A percentile compares a stretch with the other conserved stretches of the same genome.
phyloP scores from a whole-genome alignment of 2,888 invertebrate species.

The Eupithecia exiguata region DNA sequence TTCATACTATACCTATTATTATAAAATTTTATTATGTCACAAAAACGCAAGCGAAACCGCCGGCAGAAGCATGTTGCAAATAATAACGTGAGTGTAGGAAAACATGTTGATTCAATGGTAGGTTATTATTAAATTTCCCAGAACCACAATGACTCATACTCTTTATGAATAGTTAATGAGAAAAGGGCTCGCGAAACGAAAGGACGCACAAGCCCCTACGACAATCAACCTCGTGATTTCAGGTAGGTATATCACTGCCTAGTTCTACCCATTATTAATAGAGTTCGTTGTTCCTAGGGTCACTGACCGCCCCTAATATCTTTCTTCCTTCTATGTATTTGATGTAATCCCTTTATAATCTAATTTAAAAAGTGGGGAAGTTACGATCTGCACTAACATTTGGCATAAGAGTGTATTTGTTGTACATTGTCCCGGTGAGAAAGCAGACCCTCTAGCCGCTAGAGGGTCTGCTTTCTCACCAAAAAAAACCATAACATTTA shows the following conservation, averaged over 20 bases:
- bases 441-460: too few relatives aligned
- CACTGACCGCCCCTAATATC: neutral
- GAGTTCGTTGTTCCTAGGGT: neutral
- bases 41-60: neutral
- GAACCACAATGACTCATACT: conserved; percentile 1
- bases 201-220: neutral
- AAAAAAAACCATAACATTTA: too few relatives aligned
- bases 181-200: neutral
- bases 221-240: neutral
- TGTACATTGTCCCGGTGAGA: neutral
- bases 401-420: neutral
- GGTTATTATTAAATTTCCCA: neutral
- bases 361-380: neutral
- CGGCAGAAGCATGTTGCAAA: neutral
- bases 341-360: neutral
- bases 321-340: neutral
- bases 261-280: too few relatives aligned
- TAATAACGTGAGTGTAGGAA: neutral
- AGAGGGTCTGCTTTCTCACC: too few relatives aligned
- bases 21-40: neutral
- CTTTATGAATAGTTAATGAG: neutral
- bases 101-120: neutral
- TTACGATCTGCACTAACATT: neutral
- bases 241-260: neutral
- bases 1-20: too few relatives aligned